Conservation (phyloP, 2,888 invertebrate genomes). For the Nudaria mundana region DNA sequence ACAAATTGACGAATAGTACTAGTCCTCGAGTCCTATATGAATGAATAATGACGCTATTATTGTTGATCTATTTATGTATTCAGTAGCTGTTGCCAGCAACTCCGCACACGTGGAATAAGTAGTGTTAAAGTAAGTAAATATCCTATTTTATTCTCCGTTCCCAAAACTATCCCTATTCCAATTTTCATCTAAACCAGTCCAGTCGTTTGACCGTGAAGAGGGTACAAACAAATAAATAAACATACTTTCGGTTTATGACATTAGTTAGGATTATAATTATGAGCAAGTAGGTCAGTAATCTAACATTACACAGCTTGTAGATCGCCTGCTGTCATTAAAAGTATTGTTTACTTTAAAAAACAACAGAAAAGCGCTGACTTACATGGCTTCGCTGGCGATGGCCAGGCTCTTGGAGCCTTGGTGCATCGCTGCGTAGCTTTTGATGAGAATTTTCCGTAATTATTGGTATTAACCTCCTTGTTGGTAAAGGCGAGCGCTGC, state of each 20-base stretch:
- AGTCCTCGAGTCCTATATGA: no score
- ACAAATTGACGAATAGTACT: background rate
- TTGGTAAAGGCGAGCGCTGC: constrained; percentile 77
- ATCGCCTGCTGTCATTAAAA: constrained; percentile 41
- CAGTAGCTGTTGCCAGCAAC: no score
- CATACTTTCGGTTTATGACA: no score
- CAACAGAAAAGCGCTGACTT: constrained; percentile 48
- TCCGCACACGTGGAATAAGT: no score
- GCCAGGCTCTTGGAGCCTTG: constrained; percentile 66
- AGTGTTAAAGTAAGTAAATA: no score
- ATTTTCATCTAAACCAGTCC: no score
- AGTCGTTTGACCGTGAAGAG: no score
- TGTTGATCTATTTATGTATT: no score
- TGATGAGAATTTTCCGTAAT: constrained; percentile 83
- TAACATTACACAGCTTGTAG: constrained; percentile 21
- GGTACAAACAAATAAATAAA: no score
- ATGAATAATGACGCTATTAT: no score
- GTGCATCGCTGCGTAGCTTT: constrained; percentile 71
- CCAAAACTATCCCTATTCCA: no score
- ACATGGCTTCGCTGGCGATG: constrained; percentile 82
- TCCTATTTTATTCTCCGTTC: no score
- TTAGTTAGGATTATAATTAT: background rate
- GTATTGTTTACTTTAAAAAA: constrained; percentile 24
- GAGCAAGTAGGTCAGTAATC: background rate
- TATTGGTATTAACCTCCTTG: constrained; percentile 79